A percentile compares a stretch with the other conserved stretches of the same genome.
These are phyloP conservation scores for Tethya wilhelma DNA, from an alignment of 37 sponge, comb jelly and placozoan genomes.

Conservation along the genomic window DNA sequence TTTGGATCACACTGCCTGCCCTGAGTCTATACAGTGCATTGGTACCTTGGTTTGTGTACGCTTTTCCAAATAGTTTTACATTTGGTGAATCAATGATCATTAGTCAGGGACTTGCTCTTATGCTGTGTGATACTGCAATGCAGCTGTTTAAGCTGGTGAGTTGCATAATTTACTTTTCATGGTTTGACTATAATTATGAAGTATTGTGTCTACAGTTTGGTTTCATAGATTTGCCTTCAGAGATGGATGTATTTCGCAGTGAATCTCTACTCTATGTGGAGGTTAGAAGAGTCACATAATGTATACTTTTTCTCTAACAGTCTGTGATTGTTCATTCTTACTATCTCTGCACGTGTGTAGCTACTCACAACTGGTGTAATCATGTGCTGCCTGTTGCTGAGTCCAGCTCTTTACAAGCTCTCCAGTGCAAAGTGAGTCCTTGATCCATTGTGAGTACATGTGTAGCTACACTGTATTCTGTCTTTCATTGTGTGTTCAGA, in stretches of 20 bases:
- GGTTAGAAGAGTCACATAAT: conserved; percentile 9
- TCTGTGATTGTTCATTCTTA: not conserved
- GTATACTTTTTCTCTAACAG: too few relatives aligned
- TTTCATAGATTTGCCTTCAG: not conserved
- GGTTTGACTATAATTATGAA: conserved; percentile 3
- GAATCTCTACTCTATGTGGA: conserved; percentile 50
- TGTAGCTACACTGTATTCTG: too few relatives aligned
- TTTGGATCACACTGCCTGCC: conserved; percentile 8
- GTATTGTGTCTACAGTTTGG: conserved; percentile 21
- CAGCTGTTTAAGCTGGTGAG: conserved; percentile 49
- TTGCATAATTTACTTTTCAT: not conserved
- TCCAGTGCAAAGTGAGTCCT: conserved; percentile 41
- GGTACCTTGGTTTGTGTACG: conserved; percentile 45
- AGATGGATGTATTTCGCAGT: not conserved
- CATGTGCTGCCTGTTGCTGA: conserved; percentile 50
- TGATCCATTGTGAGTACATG: too few relatives aligned
- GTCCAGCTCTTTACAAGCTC: conserved; percentile 49
- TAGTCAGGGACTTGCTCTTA: conserved; percentile 57
- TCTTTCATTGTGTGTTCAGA: conserved; percentile 19
- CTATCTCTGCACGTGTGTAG: not conserved
- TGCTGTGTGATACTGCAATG: conserved; percentile 38
- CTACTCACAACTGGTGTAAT: conserved; percentile 48
- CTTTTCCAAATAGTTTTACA: conserved; percentile 62
- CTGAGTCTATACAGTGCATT: conserved; percentile 34
- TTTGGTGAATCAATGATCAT: conserved; percentile 63